Conservation (phyloP, 2,888 invertebrate species). For the Drosophila subsilvestris region DNA sequence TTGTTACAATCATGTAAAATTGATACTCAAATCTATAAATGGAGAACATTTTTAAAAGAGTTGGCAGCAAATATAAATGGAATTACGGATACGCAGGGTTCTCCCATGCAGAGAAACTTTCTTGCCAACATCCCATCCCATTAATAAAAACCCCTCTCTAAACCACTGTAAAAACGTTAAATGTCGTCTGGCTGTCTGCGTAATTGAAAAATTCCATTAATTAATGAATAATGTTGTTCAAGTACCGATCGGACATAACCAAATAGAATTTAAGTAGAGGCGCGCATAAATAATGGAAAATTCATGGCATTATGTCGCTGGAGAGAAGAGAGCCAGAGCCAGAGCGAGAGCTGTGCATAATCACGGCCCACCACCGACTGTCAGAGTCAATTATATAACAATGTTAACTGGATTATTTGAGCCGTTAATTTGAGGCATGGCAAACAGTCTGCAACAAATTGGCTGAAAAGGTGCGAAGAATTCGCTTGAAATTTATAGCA, state of each 20-base stretch:
- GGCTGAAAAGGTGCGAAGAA: constrained; percentile 72
- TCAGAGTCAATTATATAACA: constrained; percentile 74
- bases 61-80: not conserved
- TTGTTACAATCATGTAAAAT: not conserved
- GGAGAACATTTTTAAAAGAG: not conserved
- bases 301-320: constrained; percentile 10
- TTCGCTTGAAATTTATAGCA: constrained; percentile 65
- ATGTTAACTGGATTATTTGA: constrained; percentile 72
- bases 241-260: constrained; percentile 59
- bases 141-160: not conserved
- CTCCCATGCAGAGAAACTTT: too few species aligned
- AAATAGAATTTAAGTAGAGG: constrained; percentile 42
- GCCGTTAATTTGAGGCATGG: constrained; percentile 73
- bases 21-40: not conserved
- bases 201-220: constrained; percentile 77
- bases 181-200: constrained; percentile 70
- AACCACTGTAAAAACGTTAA: constrained; percentile 55
- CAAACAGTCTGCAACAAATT: constrained; percentile 66
- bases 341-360: constrained; percentile 12
- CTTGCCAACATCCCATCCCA: not conserved
- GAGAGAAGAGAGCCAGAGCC: constrained; percentile 3
- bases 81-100: not conserved
- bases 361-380: constrained; percentile 44
- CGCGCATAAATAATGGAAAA: constrained; percentile 56
- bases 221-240: constrained; percentile 52